Evolutionary conservation across 2,797 vertebrate genomes (phyloP).

Genomic region (Acomys russatus): DNA sequence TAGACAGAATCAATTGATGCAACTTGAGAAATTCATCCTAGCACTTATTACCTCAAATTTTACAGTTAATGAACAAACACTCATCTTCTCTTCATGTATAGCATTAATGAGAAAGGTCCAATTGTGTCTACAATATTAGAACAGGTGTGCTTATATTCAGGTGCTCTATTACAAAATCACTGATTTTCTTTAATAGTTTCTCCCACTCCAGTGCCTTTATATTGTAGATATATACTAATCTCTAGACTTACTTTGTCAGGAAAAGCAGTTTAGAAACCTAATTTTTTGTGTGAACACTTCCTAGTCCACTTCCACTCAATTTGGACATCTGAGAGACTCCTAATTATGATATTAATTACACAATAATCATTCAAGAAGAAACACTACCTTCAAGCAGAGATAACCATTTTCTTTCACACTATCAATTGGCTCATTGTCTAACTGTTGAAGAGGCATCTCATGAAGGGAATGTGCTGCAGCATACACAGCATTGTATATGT

Average conservation of each 20-base stretch:
- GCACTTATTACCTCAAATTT: not conserved
- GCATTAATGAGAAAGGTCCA: too few relatives aligned
- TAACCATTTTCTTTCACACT: accelerated
- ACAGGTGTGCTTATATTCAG: not conserved
- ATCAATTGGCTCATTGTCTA: not conserved
- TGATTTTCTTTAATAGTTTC: too few relatives aligned
- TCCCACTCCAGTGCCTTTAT: too few relatives aligned
- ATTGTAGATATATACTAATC: too few relatives aligned
- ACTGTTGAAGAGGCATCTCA: not conserved
- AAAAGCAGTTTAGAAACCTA: too few relatives aligned
- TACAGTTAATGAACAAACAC: too few relatives aligned
- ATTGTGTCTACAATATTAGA: not conserved
- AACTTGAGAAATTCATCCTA: not conserved
- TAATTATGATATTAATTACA: not conserved
- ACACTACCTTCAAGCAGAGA: not conserved
- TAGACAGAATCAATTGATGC: not conserved
- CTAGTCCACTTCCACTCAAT: too few relatives aligned
- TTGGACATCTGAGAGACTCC: not conserved
- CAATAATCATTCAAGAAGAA: not conserved
- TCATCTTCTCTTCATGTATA: too few relatives aligned
- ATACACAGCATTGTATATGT: not conserved
- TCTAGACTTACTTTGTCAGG: too few relatives aligned
- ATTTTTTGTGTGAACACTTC: too few relatives aligned
- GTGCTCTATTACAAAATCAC: not conserved
- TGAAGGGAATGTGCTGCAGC: not conserved